Evolutionary conservation across 2,797 vertebrate genomes (phyloP).

Genomic region (Chrysocyon brachyurus): DNA sequence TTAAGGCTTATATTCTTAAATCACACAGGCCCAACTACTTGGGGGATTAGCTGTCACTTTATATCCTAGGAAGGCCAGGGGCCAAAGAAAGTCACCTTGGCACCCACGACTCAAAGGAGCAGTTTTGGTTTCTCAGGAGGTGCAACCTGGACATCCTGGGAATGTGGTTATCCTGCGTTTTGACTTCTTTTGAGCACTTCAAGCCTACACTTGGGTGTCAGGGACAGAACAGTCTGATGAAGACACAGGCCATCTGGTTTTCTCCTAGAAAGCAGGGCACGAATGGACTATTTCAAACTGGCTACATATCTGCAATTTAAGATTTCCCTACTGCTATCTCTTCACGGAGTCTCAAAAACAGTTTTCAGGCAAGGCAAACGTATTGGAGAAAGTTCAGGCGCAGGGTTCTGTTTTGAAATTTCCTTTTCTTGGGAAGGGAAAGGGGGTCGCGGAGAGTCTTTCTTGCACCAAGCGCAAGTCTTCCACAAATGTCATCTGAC

Average conservation of each 20-base stretch:
- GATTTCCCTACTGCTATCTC: background rate
- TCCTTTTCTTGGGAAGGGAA: background rate
- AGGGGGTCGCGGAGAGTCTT: background rate
- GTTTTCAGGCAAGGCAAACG: background rate
- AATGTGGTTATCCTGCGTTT: background rate
- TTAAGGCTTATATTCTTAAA: conserved; percentile 56
- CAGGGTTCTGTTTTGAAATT: conserved; percentile 15
- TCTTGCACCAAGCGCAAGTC: background rate
- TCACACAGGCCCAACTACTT: conserved; percentile 1
- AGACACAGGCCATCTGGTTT: background rate
- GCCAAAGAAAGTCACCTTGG: conserved; percentile 41
- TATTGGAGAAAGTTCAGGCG: conserved; percentile 29
- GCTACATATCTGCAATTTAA: background rate
- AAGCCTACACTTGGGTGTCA: background rate
- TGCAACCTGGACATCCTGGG: background rate
- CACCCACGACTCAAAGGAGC: background rate
- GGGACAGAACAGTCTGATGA: background rate
- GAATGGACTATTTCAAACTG: conserved; percentile 27
- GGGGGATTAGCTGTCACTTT: conserved; percentile 39
- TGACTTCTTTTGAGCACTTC: background rate
- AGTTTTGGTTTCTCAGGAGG: background rate
- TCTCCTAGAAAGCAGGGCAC: background rate
- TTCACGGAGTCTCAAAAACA: background rate
- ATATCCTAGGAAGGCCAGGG: conserved; percentile 30
- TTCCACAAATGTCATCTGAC: conserved; percentile 57